A percentile compares a stretch with the other conserved stretches of the same genome.
These are phyloP conservation scores for Acipenser transmontanus DNA, from an alignment of 2,797 vertebrate genomes.

Conservation along the genomic window DNA sequence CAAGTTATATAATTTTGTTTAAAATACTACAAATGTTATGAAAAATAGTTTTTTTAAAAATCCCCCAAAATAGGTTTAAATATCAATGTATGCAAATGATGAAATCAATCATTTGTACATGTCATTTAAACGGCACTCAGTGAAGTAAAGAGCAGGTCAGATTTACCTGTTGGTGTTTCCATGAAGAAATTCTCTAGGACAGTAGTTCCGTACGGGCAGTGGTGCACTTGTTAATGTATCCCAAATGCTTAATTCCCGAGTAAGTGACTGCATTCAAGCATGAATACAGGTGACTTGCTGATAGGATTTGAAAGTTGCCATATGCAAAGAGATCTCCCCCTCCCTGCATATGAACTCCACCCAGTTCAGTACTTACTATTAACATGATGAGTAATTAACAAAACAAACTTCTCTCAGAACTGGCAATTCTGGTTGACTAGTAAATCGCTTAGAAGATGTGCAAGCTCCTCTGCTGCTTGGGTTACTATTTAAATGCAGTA, in stretches of 20 bases:
- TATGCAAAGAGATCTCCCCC: constrained; percentile 31
- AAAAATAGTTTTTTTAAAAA: too few relatives aligned
- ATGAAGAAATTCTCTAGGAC: constrained; percentile 35
- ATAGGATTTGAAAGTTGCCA: constrained; percentile 45
- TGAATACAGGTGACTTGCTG: constrained; percentile 22
- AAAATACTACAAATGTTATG: too few relatives aligned
- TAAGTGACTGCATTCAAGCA: constrained; percentile 15
- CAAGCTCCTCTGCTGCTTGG: constrained; percentile 27
- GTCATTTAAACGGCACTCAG: too few relatives aligned
- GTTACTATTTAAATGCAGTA: background rate
- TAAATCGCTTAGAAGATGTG: constrained; percentile 37
- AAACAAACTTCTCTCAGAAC: constrained; percentile 62
- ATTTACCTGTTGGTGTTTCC: constrained; percentile 49
- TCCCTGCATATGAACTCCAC: constrained; percentile 43
- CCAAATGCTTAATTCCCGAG: constrained; percentile 36
- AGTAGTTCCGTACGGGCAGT: constrained; percentile 10
- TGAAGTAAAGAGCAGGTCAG: too few relatives aligned
- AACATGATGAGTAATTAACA: constrained; percentile 68
- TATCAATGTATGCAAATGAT: background rate
- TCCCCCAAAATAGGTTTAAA: too few relatives aligned
- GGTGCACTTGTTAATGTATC: constrained; percentile 26
- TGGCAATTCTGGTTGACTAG: constrained; percentile 58
- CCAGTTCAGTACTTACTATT: constrained; percentile 65
- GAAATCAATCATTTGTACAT: background rate
- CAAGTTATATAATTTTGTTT: too few relatives aligned